Conservation (phyloP, 2,113 vertebrate species). For the Aegithalos caudatus region DNA sequence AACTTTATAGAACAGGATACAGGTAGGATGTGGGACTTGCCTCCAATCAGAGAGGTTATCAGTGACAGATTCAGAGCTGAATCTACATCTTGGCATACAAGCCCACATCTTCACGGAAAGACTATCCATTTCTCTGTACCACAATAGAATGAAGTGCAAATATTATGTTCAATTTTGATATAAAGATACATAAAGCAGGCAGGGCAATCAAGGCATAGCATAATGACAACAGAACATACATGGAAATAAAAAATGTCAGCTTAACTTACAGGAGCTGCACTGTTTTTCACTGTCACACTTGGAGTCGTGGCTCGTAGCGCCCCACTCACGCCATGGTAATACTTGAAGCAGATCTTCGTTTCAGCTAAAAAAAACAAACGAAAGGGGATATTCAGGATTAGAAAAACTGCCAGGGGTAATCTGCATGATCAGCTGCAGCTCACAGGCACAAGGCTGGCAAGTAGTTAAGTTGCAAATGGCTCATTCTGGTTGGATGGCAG, state of each 20-base stretch:
- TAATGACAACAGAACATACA: background rate
- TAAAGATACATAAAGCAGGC: background rate
- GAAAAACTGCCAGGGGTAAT: background rate
- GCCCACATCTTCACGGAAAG: background rate
- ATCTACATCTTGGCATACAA: background rate
- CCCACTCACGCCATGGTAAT: slow-evolving; percentile 93
- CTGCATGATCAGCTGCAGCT: background rate
- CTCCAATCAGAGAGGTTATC: background rate
- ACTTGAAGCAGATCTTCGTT: slow-evolving; percentile 98
- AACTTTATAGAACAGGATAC: background rate
- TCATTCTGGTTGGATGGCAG: background rate
- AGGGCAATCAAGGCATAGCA: background rate
- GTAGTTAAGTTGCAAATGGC: background rate
- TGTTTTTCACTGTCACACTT: slow-evolving; percentile 89
- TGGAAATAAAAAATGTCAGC: background rate
- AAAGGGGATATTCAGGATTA: background rate
- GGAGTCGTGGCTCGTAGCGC: slow-evolving; percentile 91
- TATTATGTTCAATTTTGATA: background rate
- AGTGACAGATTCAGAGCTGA: background rate
- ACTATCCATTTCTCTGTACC: background rate
- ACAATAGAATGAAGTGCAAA: background rate
- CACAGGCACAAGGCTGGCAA: background rate
- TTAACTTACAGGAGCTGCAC: slow-evolving; percentile 82
- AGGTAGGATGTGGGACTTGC: background rate
- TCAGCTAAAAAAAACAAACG: slow-evolving; percentile 78